phyloP scores from a whole-genome alignment of 2,113 vertebrate genomes.

The Turnix velox region DNA sequence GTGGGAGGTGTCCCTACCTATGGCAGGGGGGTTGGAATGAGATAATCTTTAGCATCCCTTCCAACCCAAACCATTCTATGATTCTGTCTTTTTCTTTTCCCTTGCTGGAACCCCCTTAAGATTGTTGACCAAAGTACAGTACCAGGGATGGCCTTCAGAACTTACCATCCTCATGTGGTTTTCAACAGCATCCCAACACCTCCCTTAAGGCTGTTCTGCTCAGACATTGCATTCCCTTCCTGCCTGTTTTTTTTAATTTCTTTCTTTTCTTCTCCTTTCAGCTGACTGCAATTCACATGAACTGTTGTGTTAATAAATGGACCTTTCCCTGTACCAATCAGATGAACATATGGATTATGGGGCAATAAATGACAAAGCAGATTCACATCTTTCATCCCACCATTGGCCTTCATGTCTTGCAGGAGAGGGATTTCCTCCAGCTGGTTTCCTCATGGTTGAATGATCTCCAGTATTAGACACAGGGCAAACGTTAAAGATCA shows the following conservation, averaged over 20 bases:
- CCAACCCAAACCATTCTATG: too few relatives aligned
- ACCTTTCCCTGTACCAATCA: not conserved
- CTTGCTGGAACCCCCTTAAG: not conserved
- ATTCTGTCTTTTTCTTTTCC: not conserved
- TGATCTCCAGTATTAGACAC: not conserved
- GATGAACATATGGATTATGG: not conserved
- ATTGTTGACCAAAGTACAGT: not conserved
- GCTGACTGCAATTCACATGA: not conserved
- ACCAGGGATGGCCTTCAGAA: not conserved
- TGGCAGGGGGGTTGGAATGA: too few relatives aligned
- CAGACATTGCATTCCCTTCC: not conserved
- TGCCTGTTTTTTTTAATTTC: not conserved
- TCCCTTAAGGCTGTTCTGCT: not conserved
- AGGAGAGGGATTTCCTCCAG: slow-evolving; percentile 25
- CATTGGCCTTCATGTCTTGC: not conserved
- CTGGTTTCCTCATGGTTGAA: not conserved
- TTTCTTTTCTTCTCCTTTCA: not conserved
- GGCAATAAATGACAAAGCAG: slow-evolving; percentile 25
- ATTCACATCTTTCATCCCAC: not conserved
- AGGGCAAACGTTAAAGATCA: slow-evolving; percentile 46
- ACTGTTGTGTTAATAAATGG: not conserved
- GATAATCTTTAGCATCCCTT: too few relatives aligned
- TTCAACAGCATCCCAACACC: not conserved
- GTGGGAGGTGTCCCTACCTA: too few relatives aligned
- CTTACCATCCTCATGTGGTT: not conserved